Base-by-base conservation (phyloP, 1,140 invertebrate genomes). In the Polyergus mexicanus region DNA sequence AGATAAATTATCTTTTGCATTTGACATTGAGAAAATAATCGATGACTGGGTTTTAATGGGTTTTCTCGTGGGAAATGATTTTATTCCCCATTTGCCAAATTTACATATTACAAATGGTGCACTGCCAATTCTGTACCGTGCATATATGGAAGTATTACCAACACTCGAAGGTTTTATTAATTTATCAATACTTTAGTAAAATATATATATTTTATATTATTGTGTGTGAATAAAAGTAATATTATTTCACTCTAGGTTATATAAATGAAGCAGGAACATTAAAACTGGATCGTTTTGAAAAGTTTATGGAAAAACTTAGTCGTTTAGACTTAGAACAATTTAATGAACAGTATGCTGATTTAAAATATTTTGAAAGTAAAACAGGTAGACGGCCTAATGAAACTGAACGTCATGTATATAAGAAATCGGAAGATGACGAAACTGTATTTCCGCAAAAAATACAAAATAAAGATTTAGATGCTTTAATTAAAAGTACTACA, bases 1-100 rank as follows among this genome's bases (percentile, higher is more conserved):
- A 93, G 95, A 96, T 3, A 96, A 96, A 44, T 91, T 98, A 32
- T 8, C 86, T 11, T 91, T 91, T 58, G 10, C 68, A 28, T 91
- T 78, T 56, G 80, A 91, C n/a, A 98, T 95, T 83, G 98, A 99
- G 91, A 97, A 97, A 58, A 97, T 97, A 47, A 96, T 97, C 1
- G 97, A 97, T 75, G 97, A 97, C 84, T 97, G 97, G 98, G 97
- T 99, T 4, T 94, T 99, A 8, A 98, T 99, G 98, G 98, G 98
- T 1, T 99, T 99, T 94, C 95, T 99, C 38, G 97, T 99, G 7
- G 99, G 99, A 62, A 99, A 99, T 95, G 99, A 99, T 95, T 99
- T 99, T 94, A 98, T 99, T 91, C 99, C 99, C 0, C 96, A 99
- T 95, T 95, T 99, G 75, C 99, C 99, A 41, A 97, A 99, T 94